Evolutionary conservation across 2,113 vertebrate genomes (phyloP).

Genomic region (Strix aluco): DNA sequence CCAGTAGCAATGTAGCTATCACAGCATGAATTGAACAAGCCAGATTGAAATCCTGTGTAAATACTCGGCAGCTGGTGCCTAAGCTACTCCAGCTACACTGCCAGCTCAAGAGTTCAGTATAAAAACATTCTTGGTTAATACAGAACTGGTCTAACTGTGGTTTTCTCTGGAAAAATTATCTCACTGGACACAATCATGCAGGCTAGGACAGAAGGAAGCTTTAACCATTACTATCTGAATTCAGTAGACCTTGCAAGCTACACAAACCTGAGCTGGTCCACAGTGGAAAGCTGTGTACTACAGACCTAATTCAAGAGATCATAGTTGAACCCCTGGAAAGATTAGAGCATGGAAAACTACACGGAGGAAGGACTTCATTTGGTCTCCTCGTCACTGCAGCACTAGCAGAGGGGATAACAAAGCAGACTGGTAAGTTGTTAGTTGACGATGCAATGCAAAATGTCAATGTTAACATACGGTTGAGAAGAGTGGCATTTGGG

Average conservation of each 20-base stretch:
- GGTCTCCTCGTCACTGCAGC: neutral
- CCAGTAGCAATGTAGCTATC: neutral
- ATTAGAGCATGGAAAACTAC: neutral
- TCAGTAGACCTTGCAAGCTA: neutral
- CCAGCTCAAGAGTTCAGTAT: neutral
- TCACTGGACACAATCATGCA: neutral
- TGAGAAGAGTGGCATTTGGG: neutral
- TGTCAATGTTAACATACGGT: neutral
- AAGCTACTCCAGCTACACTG: neutral
- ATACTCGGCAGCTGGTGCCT: neutral
- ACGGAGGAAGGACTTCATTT: neutral
- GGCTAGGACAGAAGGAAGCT: neutral
- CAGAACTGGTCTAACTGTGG: neutral
- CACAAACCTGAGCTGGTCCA: neutral
- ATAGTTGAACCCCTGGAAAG: neutral
- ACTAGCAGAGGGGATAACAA: neutral
- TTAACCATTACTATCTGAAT: neutral
- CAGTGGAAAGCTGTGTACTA: neutral
- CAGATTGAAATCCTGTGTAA: neutral
- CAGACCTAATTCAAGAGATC: neutral
- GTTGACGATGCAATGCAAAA: neutral
- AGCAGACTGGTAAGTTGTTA: neutral
- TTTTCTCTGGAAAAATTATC: neutral
- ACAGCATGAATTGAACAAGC: neutral
- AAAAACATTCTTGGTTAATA: neutral